Percentiles rank a stretch among this genome's conserved stretches.
Evolutionary conservation across 2,888 invertebrate genomes (phyloP).

Genomic region (Lasioglossum marginatum): DNA sequence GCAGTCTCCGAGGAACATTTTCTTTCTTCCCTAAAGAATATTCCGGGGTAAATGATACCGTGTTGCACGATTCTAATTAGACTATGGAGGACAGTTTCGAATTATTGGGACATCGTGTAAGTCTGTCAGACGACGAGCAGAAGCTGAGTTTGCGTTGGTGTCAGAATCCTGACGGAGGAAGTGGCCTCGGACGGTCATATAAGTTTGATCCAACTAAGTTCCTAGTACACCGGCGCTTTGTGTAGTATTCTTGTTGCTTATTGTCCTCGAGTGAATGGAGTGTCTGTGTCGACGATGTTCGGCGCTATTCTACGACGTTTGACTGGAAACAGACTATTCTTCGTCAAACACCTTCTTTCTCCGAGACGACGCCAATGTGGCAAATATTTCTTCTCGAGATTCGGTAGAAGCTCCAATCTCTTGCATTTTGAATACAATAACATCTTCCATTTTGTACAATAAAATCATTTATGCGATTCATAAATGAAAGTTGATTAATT

Average conservation of each 20-base stretch:
- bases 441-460: too few relatives aligned
- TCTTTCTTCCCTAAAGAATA: neutral
- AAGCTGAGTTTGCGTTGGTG: neutral
- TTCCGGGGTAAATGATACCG: neutral
- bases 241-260: neutral
- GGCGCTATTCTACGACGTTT: neutral
- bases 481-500: neutral
- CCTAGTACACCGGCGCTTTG: neutral
- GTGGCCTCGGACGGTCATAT: constrained; percentile 11
- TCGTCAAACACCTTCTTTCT: neutral
- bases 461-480: neutral
- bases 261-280: neutral
- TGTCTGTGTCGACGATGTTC: neutral
- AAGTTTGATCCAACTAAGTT: constrained; percentile 13
- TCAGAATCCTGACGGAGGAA: constrained; percentile 7
- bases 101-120: neutral
- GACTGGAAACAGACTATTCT: neutral
- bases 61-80: neutral
- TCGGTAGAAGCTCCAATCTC: neutral
- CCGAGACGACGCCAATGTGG: neutral
- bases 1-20: neutral
- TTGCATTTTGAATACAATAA: neutral
- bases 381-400: neutral
- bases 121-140: neutral
- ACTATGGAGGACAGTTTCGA: neutral